Conservation (phyloP, 2,113 vertebrate genomes). For the Pollachius pollachius region DNA sequence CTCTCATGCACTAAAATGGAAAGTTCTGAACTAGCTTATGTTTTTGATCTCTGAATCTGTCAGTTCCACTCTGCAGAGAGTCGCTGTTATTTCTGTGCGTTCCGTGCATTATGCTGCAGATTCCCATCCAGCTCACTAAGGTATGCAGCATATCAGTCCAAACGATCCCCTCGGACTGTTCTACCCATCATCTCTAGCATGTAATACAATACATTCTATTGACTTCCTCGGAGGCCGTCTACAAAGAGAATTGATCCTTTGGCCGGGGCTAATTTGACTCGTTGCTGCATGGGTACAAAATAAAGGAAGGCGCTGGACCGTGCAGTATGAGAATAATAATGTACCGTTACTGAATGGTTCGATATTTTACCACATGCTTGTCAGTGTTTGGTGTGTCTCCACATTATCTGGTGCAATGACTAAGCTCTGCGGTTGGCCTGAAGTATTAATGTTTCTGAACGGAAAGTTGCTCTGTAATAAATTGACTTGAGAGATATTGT, state of each 20-base stretch:
- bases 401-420: slow-evolving; percentile 6
- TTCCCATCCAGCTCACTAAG: slow-evolving; percentile 49
- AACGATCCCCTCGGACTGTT: slow-evolving; percentile 47
- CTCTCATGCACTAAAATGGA: slow-evolving; percentile 55
- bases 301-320: slow-evolving; percentile 58
- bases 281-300: slow-evolving; percentile 60
- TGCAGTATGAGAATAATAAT: slow-evolving; percentile 54
- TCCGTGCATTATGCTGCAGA: slow-evolving; percentile 52
- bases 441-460: slow-evolving; percentile 10
- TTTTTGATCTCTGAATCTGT: slow-evolving; percentile 65
- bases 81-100: slow-evolving; percentile 51
- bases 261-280: slow-evolving; percentile 68
- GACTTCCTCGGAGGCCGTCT: slow-evolving; percentile 57
- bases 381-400: slow-evolving; percentile 25
- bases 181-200: slow-evolving; percentile 65
- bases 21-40: slow-evolving; percentile 62
- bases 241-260: slow-evolving; percentile 57
- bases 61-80: slow-evolving; percentile 50
- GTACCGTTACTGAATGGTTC: slow-evolving; percentile 23
- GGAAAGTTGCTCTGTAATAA: slow-evolving; percentile 32
- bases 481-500: slow-evolving; percentile 26
- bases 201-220: slow-evolving; percentile 70
- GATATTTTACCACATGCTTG: slow-evolving; percentile 30
- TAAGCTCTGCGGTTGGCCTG: background rate
- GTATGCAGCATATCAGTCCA: slow-evolving; percentile 56